Percentiles rank a stretch among this genome's conserved stretches.
These are phyloP conservation scores for Popillia japonica DNA, from an alignment of 1,140 invertebrate species.

Conservation along the genomic window DNA sequence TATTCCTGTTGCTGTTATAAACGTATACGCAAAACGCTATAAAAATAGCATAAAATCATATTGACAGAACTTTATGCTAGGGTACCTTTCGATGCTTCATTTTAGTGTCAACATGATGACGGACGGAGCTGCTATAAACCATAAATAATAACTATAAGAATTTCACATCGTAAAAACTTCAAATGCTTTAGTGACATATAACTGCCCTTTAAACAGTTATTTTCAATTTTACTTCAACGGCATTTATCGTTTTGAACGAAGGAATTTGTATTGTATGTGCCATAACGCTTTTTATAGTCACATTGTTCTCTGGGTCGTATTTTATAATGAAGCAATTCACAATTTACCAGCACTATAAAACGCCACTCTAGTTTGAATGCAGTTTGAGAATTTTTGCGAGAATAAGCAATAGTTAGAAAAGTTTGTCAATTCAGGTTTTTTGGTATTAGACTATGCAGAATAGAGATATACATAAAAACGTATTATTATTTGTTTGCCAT, in stretches of 20 bases:
- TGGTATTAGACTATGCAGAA: too few species aligned
- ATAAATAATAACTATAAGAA: constrained; percentile 8
- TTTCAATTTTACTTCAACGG: not conserved
- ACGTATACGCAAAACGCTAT: not conserved
- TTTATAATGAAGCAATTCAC: too few species aligned
- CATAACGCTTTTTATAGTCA: not conserved
- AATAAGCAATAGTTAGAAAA: too few species aligned
- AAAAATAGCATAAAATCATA: not conserved
- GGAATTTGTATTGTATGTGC: not conserved
- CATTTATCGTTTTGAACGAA: not conserved
- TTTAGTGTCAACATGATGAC: constrained; percentile 10
- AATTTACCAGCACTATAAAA: too few species aligned
- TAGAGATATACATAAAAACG: too few species aligned
- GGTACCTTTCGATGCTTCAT: not conserved
- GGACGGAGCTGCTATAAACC: not conserved
- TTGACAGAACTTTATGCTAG: not conserved
- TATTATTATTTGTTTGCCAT: too few species aligned
- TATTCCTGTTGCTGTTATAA: not conserved
- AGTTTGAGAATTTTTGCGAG: too few species aligned
- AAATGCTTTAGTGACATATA: not conserved
- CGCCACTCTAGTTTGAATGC: too few species aligned
- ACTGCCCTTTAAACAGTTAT: not conserved
- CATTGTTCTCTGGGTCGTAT: too few species aligned
- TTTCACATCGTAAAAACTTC: not conserved
- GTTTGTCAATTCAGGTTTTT: too few species aligned